These are phyloP conservation scores for Pogonognathellus flavescens DNA, from an alignment of 1,140 invertebrate species.

Conservation along the genomic window DNA sequence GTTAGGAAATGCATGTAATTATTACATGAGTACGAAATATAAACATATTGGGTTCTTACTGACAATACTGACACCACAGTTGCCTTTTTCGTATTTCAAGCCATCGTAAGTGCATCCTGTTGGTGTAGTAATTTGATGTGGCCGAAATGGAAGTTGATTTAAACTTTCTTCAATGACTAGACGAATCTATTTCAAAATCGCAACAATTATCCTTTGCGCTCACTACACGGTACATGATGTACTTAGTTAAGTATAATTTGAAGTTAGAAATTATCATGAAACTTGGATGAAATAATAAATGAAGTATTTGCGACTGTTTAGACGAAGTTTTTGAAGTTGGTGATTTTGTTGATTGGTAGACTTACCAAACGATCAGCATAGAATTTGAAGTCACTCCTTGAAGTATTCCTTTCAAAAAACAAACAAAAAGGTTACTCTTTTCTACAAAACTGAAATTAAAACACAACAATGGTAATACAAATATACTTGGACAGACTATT, in stretches of 20 bases:
- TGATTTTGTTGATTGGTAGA: constrained; percentile 45
- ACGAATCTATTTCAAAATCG: constrained; percentile 77
- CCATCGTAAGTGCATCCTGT: constrained; percentile 92
- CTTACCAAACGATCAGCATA: constrained; percentile 91
- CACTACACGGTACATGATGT: too few species aligned
- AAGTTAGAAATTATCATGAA: too few species aligned
- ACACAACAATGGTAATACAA: constrained; percentile 23
- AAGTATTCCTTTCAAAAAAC: constrained; percentile 81
- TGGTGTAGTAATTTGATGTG: constrained; percentile 91
- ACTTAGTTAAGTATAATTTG: too few species aligned
- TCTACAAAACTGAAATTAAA: constrained; percentile 37
- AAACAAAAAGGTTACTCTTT: constrained; percentile 54
- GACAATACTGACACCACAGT: constrained; percentile 98
- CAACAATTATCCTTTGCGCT: not conserved
- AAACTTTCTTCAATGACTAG: constrained; percentile 98
- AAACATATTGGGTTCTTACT: constrained; percentile 71
- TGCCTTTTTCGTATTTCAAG: constrained; percentile 93
- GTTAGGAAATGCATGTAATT: too few species aligned
- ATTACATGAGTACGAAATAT: too few species aligned
- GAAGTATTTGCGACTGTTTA: too few species aligned
- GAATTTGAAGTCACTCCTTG: constrained; percentile 97
- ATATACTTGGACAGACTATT: constrained; percentile 50
- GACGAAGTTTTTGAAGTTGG: not conserved
- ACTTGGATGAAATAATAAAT: not conserved
- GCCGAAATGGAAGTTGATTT: constrained; percentile 94